phyloP scores from a whole-genome alignment of 2,797 vertebrate species.

The Hydrocynus forskahlii region DNA sequence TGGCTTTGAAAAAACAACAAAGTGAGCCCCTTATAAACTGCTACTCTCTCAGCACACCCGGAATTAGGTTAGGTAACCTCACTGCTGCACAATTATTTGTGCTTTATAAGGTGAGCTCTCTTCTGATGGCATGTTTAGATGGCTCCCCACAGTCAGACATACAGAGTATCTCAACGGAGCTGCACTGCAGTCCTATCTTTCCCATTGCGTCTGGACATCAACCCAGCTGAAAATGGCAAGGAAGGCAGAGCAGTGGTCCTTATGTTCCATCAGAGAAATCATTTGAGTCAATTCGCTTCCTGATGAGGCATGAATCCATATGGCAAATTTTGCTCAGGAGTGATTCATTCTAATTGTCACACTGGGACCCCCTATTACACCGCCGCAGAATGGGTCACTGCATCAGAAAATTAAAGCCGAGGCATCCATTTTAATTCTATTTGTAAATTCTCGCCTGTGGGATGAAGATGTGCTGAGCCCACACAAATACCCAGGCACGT shows the following conservation, averaged over 20 bases:
- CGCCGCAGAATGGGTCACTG: conserved; percentile 87
- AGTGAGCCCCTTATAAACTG: neutral
- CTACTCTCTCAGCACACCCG: neutral
- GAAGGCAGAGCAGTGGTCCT: conserved; percentile 65
- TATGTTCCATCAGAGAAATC: conserved; percentile 84
- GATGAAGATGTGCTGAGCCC: conserved; percentile 76
- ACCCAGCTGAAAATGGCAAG: neutral
- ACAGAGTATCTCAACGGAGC: neutral
- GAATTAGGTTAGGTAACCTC: conserved; percentile 9
- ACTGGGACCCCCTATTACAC: conserved; percentile 87
- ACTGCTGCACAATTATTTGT: conserved; percentile 7
- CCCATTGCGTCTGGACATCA: neutral
- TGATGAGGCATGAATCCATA: conserved; percentile 91
- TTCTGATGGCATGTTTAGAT: neutral
- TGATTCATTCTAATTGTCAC: conserved; percentile 97
- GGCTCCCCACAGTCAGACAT: conserved; percentile 6
- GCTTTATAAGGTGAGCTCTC: conserved; percentile 5
- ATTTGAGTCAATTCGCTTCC: conserved; percentile 86
- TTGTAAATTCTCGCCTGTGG: conserved; percentile 84
- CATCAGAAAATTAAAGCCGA: conserved; percentile 88
- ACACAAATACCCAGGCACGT: conserved; percentile 64
- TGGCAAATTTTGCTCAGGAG: conserved; percentile 82
- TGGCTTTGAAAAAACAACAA: neutral
- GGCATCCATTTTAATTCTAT: conserved; percentile 84
- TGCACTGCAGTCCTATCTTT: conserved; percentile 9